Conservation (phyloP, 2,113 vertebrate species). For the Pteronura brasiliensis region DNA sequence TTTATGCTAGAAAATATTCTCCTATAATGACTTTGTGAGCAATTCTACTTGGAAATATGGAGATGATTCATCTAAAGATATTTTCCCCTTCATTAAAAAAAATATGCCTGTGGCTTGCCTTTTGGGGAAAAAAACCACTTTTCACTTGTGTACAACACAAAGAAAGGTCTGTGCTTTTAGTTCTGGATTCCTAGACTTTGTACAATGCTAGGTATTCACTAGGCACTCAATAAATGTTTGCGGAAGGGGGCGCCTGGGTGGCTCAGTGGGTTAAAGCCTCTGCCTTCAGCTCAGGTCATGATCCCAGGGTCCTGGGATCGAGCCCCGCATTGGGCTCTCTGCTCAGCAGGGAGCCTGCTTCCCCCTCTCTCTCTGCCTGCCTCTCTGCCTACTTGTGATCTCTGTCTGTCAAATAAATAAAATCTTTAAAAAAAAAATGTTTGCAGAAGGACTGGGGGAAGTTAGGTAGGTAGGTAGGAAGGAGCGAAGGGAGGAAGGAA, state of each 20-base stretch:
- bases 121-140: neutral
- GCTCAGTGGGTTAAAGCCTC: no score
- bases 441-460: neutral
- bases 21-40: neutral
- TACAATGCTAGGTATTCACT: neutral
- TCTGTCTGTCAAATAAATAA: no score
- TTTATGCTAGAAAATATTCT: neutral
- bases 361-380: no score
- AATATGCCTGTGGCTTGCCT: neutral
- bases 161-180: neutral
- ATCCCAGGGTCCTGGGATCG: no score
- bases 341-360: no score
- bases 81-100: neutral
- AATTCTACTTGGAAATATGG: neutral
- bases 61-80: neutral
- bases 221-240: neutral
- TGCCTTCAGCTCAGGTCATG: no score
- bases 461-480: no score
- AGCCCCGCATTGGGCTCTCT: no score
- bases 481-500: neutral
- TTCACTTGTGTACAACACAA: neutral
- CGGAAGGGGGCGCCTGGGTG: no score
- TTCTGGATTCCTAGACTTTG: neutral
- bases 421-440: no score
- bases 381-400: no score